Percentiles rank a stretch among this genome's conserved stretches.
Conservation (phyloP, 1,140 invertebrate species). For the Ceratitis capitata region DNA sequence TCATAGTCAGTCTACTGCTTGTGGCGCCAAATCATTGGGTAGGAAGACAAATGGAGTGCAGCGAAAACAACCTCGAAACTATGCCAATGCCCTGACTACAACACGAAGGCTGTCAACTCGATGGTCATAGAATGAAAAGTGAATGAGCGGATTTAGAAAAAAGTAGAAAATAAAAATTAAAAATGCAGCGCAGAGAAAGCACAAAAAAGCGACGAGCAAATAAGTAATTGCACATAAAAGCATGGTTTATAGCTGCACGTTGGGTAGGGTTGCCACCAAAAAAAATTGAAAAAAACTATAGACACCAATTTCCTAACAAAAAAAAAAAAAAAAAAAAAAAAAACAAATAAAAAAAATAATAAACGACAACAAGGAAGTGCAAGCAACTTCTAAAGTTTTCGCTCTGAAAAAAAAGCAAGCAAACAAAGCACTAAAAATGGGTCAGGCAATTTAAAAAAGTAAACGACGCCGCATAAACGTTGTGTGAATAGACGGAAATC, state of each 20-base stretch:
- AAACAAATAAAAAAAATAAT: neutral
- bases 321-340: too few species aligned
- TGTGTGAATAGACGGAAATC: neutral
- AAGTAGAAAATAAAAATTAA: neutral
- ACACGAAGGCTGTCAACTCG: conserved; percentile 51
- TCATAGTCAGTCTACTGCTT: too few species aligned
- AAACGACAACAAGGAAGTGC: neutral
- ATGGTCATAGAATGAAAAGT: conserved; percentile 32
- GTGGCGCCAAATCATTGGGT: neutral
- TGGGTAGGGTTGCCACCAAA: too few species aligned
- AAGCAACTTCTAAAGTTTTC: neutral
- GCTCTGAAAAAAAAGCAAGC: neutral
- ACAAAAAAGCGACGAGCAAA: neutral
- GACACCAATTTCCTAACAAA: too few species aligned
- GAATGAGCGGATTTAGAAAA: conserved; percentile 6
- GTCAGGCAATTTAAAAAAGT: neutral
- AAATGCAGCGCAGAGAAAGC: neutral
- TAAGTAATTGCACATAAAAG: too few species aligned
- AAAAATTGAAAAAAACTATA: neutral
- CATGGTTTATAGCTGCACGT: neutral
- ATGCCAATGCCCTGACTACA: conserved; percentile 64
- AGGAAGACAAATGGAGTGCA: conserved; percentile 25
- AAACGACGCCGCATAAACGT: neutral
- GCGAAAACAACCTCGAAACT: conserved; percentile 49
- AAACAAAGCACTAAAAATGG: neutral